Base-by-base conservation (phyloP, 1,140 invertebrate genomes). In the Drosophila bocqueti region DNA sequence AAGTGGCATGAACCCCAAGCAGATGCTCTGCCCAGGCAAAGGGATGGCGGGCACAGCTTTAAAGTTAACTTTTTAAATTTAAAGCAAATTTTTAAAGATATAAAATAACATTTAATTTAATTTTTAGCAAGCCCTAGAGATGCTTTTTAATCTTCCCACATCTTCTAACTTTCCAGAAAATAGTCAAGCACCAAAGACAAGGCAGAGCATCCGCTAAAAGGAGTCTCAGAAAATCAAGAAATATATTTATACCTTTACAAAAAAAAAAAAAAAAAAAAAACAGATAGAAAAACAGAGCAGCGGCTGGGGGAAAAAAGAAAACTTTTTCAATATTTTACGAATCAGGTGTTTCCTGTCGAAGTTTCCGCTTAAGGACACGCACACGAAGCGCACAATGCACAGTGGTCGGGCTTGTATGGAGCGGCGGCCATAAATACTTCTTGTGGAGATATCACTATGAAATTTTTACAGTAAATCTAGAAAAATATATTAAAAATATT, bases 271-370 rank as follows among this genome's bases (percentile, higher is more conserved):
- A 36, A 18, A 13, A 21, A 21, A 4, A 11, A 36, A 34, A 11
- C 3, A 34, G 9, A 11, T 3, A 34, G 36, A 47, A 40, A 38
- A 76, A 49, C 8, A 57, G 18, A 45, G 43, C 16, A 59, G 46
- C 47, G 46, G 18, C 21, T 34, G 29, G 15, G 36, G 42, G 4
- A 59, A 72, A 76, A 71, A 63, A 43, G 46, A 49, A 89, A 87
- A 90, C 71, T 90, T 90, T 90, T 90, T 91, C 85, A 90, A 90
- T 90, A 90, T 90, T 90, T 90, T 91, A 91, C 86, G 85, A 90
- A 90, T 90, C 85, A 90, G 85, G 85, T 90, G 85, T 91, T 90
- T 90, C 86, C 85, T 90, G 85, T 90, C 85, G 85, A 90, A 90
- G 82, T 90, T 90, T 90, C 82, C 85, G 85, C 85, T 91, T 85